These are phyloP conservation scores for Pelobates fuscus DNA, from an alignment of 2,113 vertebrate genomes.

Conservation along the genomic window DNA sequence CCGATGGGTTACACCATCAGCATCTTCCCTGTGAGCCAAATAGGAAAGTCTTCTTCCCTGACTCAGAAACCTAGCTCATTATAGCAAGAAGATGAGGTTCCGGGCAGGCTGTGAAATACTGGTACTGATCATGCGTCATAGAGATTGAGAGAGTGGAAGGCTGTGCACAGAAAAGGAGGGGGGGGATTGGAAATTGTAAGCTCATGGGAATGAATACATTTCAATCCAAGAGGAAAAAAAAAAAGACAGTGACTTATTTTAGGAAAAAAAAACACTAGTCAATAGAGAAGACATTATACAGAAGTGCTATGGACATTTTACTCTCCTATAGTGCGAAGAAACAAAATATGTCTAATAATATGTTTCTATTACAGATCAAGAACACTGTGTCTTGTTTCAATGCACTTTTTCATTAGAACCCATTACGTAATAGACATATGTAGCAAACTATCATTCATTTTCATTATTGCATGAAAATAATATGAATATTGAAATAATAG, in stretches of 20 bases:
- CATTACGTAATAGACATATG: not conserved
- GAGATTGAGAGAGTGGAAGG: not conserved
- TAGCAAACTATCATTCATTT: not conserved
- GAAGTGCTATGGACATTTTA: not conserved
- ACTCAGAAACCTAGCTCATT: conserved; percentile 45
- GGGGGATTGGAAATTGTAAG: not conserved
- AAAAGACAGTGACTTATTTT: conserved; percentile 31
- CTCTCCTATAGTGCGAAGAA: not conserved
- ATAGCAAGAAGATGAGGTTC: conserved; percentile 25
- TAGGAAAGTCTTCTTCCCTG: conserved; percentile 43
- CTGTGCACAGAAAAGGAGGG: not conserved
- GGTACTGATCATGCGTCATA: conserved; percentile 29
- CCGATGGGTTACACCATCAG: conserved; percentile 46
- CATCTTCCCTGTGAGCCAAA: conserved; percentile 46
- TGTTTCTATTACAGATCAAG: not conserved
- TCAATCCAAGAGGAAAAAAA: too few relatives aligned
- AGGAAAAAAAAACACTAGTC: conserved; percentile 4
- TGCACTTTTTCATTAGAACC: conserved; percentile 19
- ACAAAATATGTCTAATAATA: not conserved
- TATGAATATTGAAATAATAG: too few relatives aligned
- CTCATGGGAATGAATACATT: conserved; percentile 37
- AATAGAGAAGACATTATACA: too few relatives aligned
- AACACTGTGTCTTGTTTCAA: conserved; percentile 4
- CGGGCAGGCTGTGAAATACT: conserved; percentile 2
- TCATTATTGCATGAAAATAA: conserved; percentile 11